A percentile compares a stretch with the other conserved stretches of the same genome.
Evolutionary conservation across 2,888 invertebrate species (phyloP).

Genomic region (Drosophila anceps): DNA sequence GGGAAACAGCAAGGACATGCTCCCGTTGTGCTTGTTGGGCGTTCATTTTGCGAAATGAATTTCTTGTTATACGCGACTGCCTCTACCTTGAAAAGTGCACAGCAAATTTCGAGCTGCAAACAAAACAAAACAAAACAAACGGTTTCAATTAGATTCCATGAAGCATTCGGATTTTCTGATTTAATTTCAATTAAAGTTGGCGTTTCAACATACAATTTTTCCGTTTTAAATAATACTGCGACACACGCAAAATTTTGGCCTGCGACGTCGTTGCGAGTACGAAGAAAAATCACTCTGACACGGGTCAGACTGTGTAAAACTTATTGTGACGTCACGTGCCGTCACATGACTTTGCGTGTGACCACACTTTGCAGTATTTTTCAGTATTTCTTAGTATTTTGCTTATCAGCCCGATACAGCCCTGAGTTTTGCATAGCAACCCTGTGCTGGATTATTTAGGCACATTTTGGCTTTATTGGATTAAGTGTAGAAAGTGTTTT

Average conservation of each 20-base stretch:
- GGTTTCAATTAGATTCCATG: conserved; percentile 24
- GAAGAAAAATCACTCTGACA: conserved; percentile 72
- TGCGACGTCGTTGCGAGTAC: conserved; percentile 77
- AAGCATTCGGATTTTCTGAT: not conserved
- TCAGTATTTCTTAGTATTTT: conserved; percentile 18
- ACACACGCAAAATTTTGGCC: conserved; percentile 73
- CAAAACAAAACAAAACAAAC: conserved; percentile 39
- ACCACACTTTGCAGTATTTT: conserved; percentile 35
- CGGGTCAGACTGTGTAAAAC: conserved; percentile 58
- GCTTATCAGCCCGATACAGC: conserved; percentile 30
- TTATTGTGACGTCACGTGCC: conserved; percentile 78
- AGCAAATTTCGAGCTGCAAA: conserved; percentile 78
- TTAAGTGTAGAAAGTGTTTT: conserved; percentile 65
- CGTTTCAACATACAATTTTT: conserved; percentile 73
- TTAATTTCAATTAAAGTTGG: conserved; percentile 8
- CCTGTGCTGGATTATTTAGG: conserved; percentile 48
- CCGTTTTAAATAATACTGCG: conserved; percentile 76
- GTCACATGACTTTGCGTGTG: conserved; percentile 74
- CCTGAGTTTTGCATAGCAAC: conserved; percentile 21
- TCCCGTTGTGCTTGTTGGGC: conserved; percentile 89
- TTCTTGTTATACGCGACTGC: conserved; percentile 58
- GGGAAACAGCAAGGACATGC: conserved; percentile 94
- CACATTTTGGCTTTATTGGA: conserved; percentile 59
- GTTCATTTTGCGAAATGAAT: conserved; percentile 77
- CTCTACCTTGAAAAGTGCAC: conserved; percentile 75